These are phyloP conservation scores for Philypnodon macrostomus DNA, from an alignment of 2,797 vertebrate species.

Conservation along the genomic window DNA sequence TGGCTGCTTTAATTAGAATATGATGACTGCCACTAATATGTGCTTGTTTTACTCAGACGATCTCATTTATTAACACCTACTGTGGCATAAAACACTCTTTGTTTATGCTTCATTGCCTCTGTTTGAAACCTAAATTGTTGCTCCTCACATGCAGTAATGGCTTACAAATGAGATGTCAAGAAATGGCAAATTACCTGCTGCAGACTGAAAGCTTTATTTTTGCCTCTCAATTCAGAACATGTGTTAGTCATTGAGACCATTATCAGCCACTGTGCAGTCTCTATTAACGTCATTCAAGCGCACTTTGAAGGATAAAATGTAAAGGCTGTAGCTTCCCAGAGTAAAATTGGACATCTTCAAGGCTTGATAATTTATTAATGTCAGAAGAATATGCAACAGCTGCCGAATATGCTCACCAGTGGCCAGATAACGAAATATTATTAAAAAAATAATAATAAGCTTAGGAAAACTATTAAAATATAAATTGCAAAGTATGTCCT, in stretches of 20 bases:
- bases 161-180: conserved; percentile 49
- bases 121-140: conserved; percentile 39
- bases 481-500: too few species aligned
- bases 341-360: conserved; percentile 5
- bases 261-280: conserved; percentile 25
- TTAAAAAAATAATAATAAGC: too few species aligned
- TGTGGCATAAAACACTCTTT: conserved; percentile 27
- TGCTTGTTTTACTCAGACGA: conserved; percentile 17
- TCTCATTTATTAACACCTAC: conserved; percentile 14
- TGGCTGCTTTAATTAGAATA: not conserved
- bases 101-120: conserved; percentile 31
- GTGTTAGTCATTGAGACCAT: conserved; percentile 21
- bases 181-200: conserved; percentile 41
- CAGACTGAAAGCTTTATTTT: conserved; percentile 24
- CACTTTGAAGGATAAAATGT: not conserved
- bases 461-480: too few species aligned
- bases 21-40: conserved; percentile 19
- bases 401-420: conserved; percentile 5
- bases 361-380: conserved; percentile 4
- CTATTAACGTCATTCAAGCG: conserved; percentile 19
- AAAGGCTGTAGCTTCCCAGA: not conserved
- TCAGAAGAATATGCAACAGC: not conserved
- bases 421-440: not conserved
- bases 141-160: conserved; percentile 30
- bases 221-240: conserved; percentile 13